Conservation (phyloP, 2,888 invertebrate species). For the Parnassius glacialis region DNA sequence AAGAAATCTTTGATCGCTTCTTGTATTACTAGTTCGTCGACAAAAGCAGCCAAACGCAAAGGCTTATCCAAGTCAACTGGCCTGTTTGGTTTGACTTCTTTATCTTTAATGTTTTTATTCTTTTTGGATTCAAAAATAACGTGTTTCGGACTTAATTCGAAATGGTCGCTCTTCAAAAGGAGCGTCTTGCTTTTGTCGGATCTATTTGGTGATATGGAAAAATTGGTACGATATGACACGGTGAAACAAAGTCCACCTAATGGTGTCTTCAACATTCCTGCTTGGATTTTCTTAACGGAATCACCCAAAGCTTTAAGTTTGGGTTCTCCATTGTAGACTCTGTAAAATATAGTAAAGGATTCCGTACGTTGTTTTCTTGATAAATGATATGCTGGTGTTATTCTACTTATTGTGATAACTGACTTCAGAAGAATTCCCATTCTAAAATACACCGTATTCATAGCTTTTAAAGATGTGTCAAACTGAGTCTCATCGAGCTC, state of each 20-base stretch:
- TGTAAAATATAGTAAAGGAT: conserved; percentile 94
- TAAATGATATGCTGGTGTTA: conserved; percentile 95
- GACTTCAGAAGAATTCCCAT: conserved; percentile 96
- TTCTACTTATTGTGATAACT: conserved; percentile 92
- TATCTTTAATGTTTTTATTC: conserved; percentile 76
- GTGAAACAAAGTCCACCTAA: conserved; percentile 91
- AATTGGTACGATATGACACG: conserved; percentile 94
- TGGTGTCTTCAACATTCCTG: conserved; percentile 94
- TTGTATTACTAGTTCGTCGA: conserved; percentile 72
- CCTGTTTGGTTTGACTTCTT: conserved; percentile 46
- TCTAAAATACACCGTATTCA: conserved; percentile 93
- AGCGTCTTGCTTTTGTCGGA: conserved; percentile 85
- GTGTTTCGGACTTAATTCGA: conserved; percentile 88
- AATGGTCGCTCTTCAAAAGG: conserved; percentile 96
- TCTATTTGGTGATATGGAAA: conserved; percentile 94
- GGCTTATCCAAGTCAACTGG: conserved; percentile 85
- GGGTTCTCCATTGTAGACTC: conserved; percentile 91
- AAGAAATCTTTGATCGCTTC: conserved; percentile 64
- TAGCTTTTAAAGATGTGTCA: conserved; percentile 85
- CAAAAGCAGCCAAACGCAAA: conserved; percentile 88
- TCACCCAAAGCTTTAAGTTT: conserved; percentile 88
- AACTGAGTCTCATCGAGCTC: conserved; percentile 85
- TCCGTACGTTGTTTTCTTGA: conserved; percentile 93
- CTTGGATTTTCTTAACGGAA: conserved; percentile 88
- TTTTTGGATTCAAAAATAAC: conserved; percentile 81